A percentile compares a stretch with the other conserved stretches of the same genome.
These are phyloP conservation scores for Acanthoscelides obtectus DNA, from an alignment of 2,888 invertebrate genomes.

Conservation along the genomic window DNA sequence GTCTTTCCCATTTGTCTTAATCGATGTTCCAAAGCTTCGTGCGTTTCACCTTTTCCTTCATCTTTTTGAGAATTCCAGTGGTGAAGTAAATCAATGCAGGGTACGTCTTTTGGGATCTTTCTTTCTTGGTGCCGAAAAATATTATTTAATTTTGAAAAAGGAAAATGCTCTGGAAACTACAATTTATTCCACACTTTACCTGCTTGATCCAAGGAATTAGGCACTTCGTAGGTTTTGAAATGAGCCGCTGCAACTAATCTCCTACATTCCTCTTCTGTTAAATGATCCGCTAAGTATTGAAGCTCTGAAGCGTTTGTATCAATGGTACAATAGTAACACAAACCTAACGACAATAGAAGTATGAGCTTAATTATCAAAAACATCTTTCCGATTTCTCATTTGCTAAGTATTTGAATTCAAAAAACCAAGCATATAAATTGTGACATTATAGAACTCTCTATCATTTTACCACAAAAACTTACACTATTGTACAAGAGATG, in stretches of 20 bases:
- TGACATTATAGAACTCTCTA: too few species aligned
- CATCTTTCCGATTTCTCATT: neutral
- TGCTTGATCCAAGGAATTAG: conserved; percentile 46
- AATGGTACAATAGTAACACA: conserved; percentile 27
- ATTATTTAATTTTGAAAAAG: conserved; percentile 3
- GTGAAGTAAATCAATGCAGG: conserved; percentile 55
- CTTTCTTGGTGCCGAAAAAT: conserved; percentile 35
- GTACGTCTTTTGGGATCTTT: conserved; percentile 49
- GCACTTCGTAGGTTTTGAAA: conserved; percentile 49
- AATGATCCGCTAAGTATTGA: conserved; percentile 54
- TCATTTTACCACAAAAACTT: too few species aligned
- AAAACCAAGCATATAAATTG: neutral
- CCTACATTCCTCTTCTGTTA: conserved; percentile 55
- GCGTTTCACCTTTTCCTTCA: conserved; percentile 55
- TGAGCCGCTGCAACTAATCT: conserved; percentile 56
- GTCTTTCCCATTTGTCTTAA: conserved; percentile 55
- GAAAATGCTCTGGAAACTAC: too few species aligned
- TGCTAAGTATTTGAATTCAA: neutral
- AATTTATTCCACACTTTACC: conserved; percentile 35
- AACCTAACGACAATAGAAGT: neutral
- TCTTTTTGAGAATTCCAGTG: conserved; percentile 53
- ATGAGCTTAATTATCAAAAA: neutral
- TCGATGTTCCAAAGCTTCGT: conserved; percentile 53
- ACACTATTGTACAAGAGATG: too few species aligned
- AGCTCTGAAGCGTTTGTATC: conserved; percentile 44